phyloP scores from a whole-genome alignment of 2,113 vertebrate genomes.

The Boleophthalmus pectinirostris region DNA sequence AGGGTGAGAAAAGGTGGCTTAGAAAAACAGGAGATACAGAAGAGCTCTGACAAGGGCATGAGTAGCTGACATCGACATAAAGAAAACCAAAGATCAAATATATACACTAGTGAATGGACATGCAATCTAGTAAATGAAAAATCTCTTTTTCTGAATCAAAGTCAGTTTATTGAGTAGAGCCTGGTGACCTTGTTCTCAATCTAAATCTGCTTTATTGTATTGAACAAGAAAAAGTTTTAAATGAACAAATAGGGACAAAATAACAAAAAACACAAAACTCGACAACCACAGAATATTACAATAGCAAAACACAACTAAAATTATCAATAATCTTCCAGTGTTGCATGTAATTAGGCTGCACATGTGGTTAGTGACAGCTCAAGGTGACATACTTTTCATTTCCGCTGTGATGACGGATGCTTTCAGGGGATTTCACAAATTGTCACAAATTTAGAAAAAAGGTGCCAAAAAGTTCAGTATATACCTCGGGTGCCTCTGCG shows the following conservation, averaged over 20 bases:
- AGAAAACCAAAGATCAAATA: neutral
- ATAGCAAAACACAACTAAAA: slow-evolving; percentile 14
- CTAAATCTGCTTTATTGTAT: neutral
- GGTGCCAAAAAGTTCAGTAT: slow-evolving; percentile 50
- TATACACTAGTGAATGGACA: neutral
- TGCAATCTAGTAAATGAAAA: neutral
- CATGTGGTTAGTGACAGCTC: slow-evolving; percentile 57
- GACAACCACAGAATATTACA: neutral
- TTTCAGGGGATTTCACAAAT: slow-evolving; percentile 29
- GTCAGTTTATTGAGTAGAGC: neutral
- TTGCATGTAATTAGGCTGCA: slow-evolving; percentile 51
- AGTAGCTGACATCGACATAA: no score
- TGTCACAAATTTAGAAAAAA: slow-evolving; percentile 47
- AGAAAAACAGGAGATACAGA: neutral
- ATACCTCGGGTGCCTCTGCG: slow-evolving; percentile 65
- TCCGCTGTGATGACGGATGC: slow-evolving; percentile 40
- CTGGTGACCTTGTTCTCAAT: neutral
- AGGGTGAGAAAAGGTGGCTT: neutral
- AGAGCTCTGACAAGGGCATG: no score
- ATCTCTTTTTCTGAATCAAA: neutral
- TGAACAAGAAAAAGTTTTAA: neutral
- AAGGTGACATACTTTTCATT: slow-evolving; percentile 73
- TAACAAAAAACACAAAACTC: neutral
- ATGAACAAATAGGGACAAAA: neutral
- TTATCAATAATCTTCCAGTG: slow-evolving; percentile 40